phyloP scores from a whole-genome alignment of 2,888 invertebrate species.

The Mechanitis mazaeus region DNA sequence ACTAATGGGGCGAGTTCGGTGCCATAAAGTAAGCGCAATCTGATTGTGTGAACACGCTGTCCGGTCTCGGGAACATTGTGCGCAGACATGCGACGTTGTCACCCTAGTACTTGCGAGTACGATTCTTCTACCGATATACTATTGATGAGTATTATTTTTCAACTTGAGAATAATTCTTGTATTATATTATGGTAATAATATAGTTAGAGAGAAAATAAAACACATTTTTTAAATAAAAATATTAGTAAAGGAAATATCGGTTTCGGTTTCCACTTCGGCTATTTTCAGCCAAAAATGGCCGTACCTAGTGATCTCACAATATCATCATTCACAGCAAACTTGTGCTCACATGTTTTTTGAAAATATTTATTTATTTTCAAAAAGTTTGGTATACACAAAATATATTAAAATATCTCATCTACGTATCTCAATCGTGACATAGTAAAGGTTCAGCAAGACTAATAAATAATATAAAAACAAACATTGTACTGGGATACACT shows the following conservation, averaged over 20 bases:
- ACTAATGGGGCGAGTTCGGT: slow-evolving; percentile 63
- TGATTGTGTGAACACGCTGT: slow-evolving; percentile 71
- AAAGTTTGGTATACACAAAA: too few relatives aligned
- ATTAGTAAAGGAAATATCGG: too few relatives aligned
- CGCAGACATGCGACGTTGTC: slow-evolving; percentile 71
- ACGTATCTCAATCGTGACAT: slow-evolving; percentile 12
- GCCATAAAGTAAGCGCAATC: slow-evolving; percentile 69
- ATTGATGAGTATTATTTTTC: slow-evolving; percentile 8
- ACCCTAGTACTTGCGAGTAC: slow-evolving; percentile 57
- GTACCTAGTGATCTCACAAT: too few relatives aligned
- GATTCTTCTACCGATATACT: slow-evolving; percentile 8
- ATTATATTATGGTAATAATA: too few relatives aligned
- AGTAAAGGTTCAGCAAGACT: slow-evolving; percentile 16
- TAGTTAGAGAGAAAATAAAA: too few relatives aligned
- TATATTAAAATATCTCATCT: too few relatives aligned
- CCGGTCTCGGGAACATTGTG: slow-evolving; percentile 60
- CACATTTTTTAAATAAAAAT: too few relatives aligned
- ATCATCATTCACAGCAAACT: too few relatives aligned
- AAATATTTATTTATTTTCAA: too few relatives aligned
- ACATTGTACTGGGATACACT: slow-evolving; percentile 65
- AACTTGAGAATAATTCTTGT: neutral
- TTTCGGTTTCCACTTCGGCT: too few relatives aligned
- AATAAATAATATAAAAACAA: slow-evolving; percentile 47
- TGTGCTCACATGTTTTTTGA: too few relatives aligned
- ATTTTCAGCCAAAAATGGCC: too few relatives aligned